Conservation (phyloP, 2,888 invertebrate genomes). For the Acleris cristana region DNA sequence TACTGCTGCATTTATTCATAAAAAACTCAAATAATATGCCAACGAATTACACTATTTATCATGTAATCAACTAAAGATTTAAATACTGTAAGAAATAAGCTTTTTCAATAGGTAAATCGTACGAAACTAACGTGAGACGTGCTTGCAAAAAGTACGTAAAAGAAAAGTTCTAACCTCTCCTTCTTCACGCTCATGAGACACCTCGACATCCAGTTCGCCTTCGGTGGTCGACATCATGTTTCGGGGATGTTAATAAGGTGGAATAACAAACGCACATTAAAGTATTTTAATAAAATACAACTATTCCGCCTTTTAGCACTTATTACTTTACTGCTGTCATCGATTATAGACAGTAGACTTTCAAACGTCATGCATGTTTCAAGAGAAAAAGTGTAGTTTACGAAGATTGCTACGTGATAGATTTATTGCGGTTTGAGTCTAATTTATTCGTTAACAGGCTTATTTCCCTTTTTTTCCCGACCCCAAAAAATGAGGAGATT, state of each 20-base stretch:
- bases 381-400: slow-evolving; percentile 1
- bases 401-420: not conserved
- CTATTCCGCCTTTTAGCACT: slow-evolving; percentile 61
- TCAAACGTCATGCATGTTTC: slow-evolving; percentile 33
- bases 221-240: slow-evolving; percentile 84
- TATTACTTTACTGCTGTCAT: slow-evolving; percentile 51
- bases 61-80: not conserved
- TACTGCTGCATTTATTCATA: slow-evolving; percentile 33
- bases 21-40: not conserved
- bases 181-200: slow-evolving; percentile 86
- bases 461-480: too few species aligned
- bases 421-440: not conserved
- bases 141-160: slow-evolving; percentile 19
- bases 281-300: slow-evolving; percentile 56
- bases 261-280: slow-evolving; percentile 62
- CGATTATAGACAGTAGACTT: slow-evolving; percentile 47
- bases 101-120: slow-evolving; percentile 5
- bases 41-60: not conserved
- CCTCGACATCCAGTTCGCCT: slow-evolving; percentile 83
- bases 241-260: slow-evolving; percentile 44
- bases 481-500: too few species aligned
- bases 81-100: not conserved
- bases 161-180: slow-evolving; percentile 85
- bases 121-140: slow-evolving; percentile 35
- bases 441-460: too few species aligned